Conservation (phyloP, 2,888 invertebrate species). For the Allacma fusca region DNA sequence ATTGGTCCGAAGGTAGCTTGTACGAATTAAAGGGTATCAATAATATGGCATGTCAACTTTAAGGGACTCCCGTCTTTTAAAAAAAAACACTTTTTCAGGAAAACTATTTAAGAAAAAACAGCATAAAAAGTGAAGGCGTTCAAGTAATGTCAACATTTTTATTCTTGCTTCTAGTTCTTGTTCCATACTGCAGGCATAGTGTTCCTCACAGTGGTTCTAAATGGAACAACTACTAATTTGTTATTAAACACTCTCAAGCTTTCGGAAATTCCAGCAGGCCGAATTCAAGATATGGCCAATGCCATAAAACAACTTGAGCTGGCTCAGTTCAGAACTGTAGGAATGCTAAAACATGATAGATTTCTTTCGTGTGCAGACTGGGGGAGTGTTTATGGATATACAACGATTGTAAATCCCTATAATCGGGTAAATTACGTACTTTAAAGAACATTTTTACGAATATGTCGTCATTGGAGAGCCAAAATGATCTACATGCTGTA, state of each 20-base stretch:
- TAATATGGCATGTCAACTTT: no score
- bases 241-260: slow-evolving; percentile 69
- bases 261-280: slow-evolving; percentile 68
- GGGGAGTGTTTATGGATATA: slow-evolving; percentile 69
- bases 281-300: slow-evolving; percentile 70
- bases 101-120: no score
- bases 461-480: no score
- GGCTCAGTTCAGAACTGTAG: slow-evolving; percentile 68
- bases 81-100: no score
- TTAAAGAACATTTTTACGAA: no score
- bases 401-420: slow-evolving; percentile 69
- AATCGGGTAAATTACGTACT: not conserved
- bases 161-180: slow-evolving; percentile 64
- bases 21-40: no score
- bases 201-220: slow-evolving; percentile 69
- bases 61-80: no score
- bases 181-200: slow-evolving; percentile 71
- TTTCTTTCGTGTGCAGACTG: slow-evolving; percentile 73
- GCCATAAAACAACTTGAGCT: slow-evolving; percentile 68
- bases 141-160: no score
- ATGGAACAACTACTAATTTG: slow-evolving; percentile 69
- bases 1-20: slow-evolving; percentile 53
- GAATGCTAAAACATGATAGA: slow-evolving; percentile 71
- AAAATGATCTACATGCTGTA: no score
- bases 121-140: no score